phyloP scores from a whole-genome alignment of 2,113 vertebrate genomes.

The Barnardius zonarius region DNA sequence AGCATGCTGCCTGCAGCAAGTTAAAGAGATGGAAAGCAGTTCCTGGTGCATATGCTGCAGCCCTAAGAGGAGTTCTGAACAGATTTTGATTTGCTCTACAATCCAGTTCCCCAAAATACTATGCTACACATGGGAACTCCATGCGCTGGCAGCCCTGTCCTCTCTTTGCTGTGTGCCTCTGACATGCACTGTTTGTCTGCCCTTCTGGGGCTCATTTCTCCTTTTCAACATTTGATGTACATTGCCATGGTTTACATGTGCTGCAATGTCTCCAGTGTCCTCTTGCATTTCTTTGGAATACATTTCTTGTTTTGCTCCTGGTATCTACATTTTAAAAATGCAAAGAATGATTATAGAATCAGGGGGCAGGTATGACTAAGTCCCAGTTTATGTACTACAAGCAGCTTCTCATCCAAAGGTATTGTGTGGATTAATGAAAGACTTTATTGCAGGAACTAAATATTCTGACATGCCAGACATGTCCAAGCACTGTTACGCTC shows the following conservation, averaged over 20 bases:
- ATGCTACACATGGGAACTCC: background rate
- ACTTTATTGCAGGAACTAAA: constrained; percentile 63
- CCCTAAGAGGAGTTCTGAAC: background rate
- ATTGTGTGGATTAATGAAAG: constrained; percentile 61
- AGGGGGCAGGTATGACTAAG: background rate
- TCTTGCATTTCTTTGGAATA: background rate
- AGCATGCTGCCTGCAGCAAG: background rate
- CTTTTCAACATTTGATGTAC: background rate
- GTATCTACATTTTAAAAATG: background rate
- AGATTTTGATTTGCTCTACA: background rate
- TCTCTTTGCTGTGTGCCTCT: background rate
- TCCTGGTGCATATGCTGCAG: background rate
- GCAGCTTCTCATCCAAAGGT: constrained; percentile 51
- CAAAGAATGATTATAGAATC: background rate
- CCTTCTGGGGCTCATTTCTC: background rate
- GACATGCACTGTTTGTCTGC: background rate
- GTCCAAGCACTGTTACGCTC: constrained; percentile 57
- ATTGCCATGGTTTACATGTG: background rate
- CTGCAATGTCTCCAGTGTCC: background rate
- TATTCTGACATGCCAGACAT: constrained; percentile 73
- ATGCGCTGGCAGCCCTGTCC: background rate
- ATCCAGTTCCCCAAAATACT: background rate
- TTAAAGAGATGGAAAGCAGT: background rate
- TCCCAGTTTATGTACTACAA: constrained; percentile 14
- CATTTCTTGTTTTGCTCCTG: background rate